These are phyloP conservation scores for Margaritifera margaritifera DNA, from an alignment of 2,888 invertebrate genomes.

Conservation along the genomic window DNA sequence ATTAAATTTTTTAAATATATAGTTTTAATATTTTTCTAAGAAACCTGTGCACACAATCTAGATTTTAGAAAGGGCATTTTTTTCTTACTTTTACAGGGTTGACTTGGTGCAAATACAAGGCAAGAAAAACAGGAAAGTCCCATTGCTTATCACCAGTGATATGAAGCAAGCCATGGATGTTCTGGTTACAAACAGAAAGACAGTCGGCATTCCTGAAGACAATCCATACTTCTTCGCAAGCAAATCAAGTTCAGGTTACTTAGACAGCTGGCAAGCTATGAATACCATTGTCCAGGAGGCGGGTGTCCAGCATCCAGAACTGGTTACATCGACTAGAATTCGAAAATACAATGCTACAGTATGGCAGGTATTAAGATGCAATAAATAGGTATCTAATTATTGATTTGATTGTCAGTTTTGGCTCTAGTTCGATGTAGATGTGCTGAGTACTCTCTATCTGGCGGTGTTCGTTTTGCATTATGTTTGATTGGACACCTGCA, in stretches of 20 bases:
- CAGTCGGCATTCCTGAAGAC: neutral
- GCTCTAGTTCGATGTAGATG: no score
- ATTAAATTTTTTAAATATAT: no score
- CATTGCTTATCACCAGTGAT: neutral
- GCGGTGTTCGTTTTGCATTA: no score
- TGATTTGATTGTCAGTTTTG: neutral
- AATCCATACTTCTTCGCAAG: conserved; percentile 1
- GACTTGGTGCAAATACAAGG: neutral
- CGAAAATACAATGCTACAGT: conserved; percentile 1
- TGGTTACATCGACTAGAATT: neutral
- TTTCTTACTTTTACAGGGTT: no score
- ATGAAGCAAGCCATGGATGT: conserved; percentile 4
- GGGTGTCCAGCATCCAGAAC: neutral
- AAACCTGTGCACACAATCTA: no score
- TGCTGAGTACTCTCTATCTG: no score
- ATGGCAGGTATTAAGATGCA: neutral
- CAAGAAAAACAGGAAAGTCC: conserved; percentile 4
- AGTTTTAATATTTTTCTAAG: no score
- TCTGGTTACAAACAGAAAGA: neutral
- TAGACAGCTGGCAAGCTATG: conserved; percentile 1
- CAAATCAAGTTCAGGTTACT: neutral
- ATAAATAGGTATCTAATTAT: neutral
- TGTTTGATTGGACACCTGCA: no score
- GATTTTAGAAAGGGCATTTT: no score
- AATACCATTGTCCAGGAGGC: neutral